These are phyloP conservation scores for Pagrus major DNA, from an alignment of 2,113 vertebrate genomes.

Conservation along the genomic window DNA sequence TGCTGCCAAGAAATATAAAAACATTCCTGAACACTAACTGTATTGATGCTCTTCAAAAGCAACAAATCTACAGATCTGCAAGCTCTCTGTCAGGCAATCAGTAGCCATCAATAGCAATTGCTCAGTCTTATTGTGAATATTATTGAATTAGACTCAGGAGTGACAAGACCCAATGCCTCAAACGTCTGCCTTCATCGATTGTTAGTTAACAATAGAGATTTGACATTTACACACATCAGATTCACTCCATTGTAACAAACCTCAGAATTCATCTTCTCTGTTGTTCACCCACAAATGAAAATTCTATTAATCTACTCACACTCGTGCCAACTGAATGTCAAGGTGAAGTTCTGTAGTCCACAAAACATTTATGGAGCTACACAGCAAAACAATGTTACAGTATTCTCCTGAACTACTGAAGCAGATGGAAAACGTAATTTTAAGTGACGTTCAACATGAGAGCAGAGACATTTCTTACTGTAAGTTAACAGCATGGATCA, in stretches of 20 bases:
- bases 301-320: no score
- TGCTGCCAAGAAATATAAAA: background rate
- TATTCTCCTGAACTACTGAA: no score
- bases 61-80: conserved; percentile 38
- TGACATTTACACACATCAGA: conserved; percentile 71
- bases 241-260: conserved; percentile 51
- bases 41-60: conserved; percentile 18
- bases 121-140: conserved; percentile 49
- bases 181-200: conserved; percentile 58
- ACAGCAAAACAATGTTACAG: no score
- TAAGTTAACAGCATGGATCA: no score
- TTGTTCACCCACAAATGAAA: conserved; percentile 29
- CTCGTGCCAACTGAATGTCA: no score
- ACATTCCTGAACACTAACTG: background rate
- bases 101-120: conserved; percentile 54
- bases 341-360: no score
- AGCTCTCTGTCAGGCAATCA: conserved; percentile 46
- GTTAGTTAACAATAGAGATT: conserved; percentile 46
- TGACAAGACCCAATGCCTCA: conserved; percentile 63
- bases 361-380: no score
- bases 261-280: conserved; percentile 35
- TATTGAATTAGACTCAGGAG: conserved; percentile 53
- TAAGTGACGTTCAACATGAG: no score
- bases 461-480: no score
- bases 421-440: no score